A percentile compares a stretch with the other conserved stretches of the same genome.
Evolutionary conservation across 2,113 vertebrate species (phyloP).

Genomic region (Columba janthina): DNA sequence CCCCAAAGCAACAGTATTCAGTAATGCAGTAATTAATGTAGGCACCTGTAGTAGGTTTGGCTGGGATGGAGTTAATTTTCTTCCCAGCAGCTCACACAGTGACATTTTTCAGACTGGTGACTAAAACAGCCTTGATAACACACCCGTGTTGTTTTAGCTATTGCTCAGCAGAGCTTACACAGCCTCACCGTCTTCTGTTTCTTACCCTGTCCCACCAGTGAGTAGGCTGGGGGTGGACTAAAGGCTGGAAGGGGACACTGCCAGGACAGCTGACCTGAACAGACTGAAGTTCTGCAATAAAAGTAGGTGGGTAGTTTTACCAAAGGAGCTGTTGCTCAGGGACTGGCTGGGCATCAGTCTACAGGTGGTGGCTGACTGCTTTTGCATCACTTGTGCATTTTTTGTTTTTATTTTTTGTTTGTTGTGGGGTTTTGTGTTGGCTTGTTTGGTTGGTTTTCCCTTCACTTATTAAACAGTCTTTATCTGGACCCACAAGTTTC

Average conservation of each 20-base stretch:
- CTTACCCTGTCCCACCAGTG: fast-evolving
- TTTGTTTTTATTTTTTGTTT: background rate
- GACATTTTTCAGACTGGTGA: background rate
- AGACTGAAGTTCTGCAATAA: background rate
- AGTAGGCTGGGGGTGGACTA: background rate
- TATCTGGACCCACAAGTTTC: background rate
- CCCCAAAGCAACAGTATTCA: background rate
- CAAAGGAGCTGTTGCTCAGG: background rate
- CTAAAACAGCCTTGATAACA: background rate
- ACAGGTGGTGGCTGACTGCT: background rate
- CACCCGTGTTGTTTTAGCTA: background rate
- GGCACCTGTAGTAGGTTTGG: background rate
- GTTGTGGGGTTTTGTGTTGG: background rate
- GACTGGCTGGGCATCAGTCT: background rate
- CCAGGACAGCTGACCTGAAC: background rate
- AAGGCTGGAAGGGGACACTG: background rate
- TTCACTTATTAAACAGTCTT: background rate
- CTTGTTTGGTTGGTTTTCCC: background rate
- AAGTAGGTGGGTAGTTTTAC: background rate
- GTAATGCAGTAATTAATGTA: background rate
- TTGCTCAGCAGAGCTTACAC: background rate
- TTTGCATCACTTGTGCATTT: background rate
- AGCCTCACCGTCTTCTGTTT: background rate
- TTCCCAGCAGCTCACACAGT: background rate
- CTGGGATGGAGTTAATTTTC: background rate